Percentiles rank a stretch among this genome's conserved stretches.
phyloP scores from a whole-genome alignment of 2,797 vertebrate genomes.

The Coranthus polyacanthus region DNA sequence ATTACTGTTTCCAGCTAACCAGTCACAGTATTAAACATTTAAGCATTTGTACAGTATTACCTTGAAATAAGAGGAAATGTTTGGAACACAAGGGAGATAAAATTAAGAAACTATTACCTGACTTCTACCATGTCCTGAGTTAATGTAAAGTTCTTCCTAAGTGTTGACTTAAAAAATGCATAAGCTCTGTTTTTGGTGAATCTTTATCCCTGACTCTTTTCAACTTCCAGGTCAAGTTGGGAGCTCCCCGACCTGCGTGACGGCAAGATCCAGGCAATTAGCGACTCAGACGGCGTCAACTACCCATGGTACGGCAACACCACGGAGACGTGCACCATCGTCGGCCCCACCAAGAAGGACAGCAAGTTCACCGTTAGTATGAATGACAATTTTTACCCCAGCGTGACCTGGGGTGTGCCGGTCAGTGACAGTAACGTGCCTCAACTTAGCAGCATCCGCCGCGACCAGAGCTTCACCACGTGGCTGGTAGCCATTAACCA shows the following conservation, averaged over 20 bases:
- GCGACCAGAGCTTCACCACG: constrained; percentile 98
- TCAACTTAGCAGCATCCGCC: constrained; percentile 92
- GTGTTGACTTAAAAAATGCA: too few species aligned
- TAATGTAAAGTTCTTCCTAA: too few species aligned
- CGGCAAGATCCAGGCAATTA: constrained; percentile 93
- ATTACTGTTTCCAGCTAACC: too few species aligned
- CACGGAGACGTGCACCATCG: constrained; percentile 94
- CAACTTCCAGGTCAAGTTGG: constrained; percentile 93
- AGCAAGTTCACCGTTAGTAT: constrained; percentile 95
- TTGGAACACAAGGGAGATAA: too few species aligned
- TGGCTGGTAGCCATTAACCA: constrained; percentile 98
- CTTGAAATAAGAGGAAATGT: too few species aligned
- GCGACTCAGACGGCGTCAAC: constrained; percentile 97
- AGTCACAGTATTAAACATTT: too few species aligned
- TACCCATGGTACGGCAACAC: constrained; percentile 99
- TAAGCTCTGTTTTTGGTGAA: not conserved
- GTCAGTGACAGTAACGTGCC: constrained; percentile 95
- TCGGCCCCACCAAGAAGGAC: constrained; percentile 94
- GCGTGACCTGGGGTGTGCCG: constrained; percentile 97
- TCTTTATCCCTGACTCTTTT: constrained; percentile 27
- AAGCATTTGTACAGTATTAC: too few species aligned
- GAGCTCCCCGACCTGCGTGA: constrained; percentile 96
- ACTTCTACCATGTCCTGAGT: too few species aligned
- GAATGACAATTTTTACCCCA: constrained; percentile 99
- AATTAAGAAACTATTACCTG: too few species aligned